Evolutionary conservation across 92 coral and sea anemone genomes (phyloP), one percentile per base, ranked within the genome.

Genomic region (Epizoanthus rinbou): DNA sequence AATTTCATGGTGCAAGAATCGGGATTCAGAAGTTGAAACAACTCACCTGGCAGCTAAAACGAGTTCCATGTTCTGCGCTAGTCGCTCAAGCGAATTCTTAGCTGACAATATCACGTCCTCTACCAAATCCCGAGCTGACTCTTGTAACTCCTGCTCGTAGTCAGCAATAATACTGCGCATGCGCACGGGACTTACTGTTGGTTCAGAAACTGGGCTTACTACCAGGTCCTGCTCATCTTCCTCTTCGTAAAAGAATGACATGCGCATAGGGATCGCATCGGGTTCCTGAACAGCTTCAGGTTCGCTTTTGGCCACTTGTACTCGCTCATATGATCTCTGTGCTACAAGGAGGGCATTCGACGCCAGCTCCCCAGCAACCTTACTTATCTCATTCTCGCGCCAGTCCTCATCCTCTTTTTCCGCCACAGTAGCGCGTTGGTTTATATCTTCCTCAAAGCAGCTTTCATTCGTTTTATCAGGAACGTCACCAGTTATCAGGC

Each of bases 111-210:
- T 76, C 1, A 88, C 92, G 25, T 86, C 85, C 33, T 52, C 71
- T 9, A 89, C 92, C 16, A 93, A 74, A 17, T 63, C 80, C 71
- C 84, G 76, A 0, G 92, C 92, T 10, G 91, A 85, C 0, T 84
- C 82, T 19, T 71, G 57, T 5, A 88, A 76, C n/a, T 80, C 85
- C 57, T 73, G 58, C 19, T 88, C 86, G 28, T 64, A 74, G 19
- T 83, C 73, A 6, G 18, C 64, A 31, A 67, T 15, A 3, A 85
- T 14, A 31, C 83, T 62, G 56, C 21, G 80, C 24, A n/a, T 62
- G 71, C 82, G 82, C 39, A 43, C 70, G 39, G 82, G 82, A 13
- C 82, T 78, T 33, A 59, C 7, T 13, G 60, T 39, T 10, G 70
- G 72, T 59, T 78, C 71, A 6, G 82, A 78, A 31, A 60, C 39